Base-by-base conservation (phyloP, 2,113 vertebrate species). In the Toxostoma redivivum region DNA sequence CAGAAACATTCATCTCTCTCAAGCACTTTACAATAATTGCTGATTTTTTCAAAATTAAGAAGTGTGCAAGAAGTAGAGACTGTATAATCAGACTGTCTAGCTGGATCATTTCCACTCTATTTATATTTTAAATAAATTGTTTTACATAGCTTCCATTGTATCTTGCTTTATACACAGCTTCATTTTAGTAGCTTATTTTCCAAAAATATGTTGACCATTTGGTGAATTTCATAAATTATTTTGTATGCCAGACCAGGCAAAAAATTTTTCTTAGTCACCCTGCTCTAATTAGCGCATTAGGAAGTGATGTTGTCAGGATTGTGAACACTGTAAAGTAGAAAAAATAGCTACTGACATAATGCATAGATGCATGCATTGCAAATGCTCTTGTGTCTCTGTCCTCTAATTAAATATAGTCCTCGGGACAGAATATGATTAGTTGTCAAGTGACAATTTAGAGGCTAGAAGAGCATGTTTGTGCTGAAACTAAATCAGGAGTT, bases 361-460 rank as follows among this genome's bases (percentile, higher is more conserved):
- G 96, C 88, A 96, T 97, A 72, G 54, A 97, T 91, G 87, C 91
- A 96, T 97, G 72, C 76, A 93, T 89, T 83, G 67, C 62, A 95
- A 96, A 92, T 70, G 35, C 35, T 95, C 84, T 67, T 62, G 42
- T 82, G 77, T 79, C 5, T 6, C 81, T 85, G 60, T 97, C 90
- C 79, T 91, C 90, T 95, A 96, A 97, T 97, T 97, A 97, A 95
- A 87, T 88, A 73, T n/a, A 83, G 86, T 96, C 95, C 95, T 77
- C 42, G 0, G 94, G 96, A 81, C 73, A 96, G 48, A 86, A 58
- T 51, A 92, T 96, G 96, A 96, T 96, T 95, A 94, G 84, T 93
- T 92, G 50, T 76, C 90, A 94, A 94, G 85, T 92, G 94, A 96
- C 79, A 94, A 27, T 91, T 80, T 76, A 91, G 61, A 88, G 35